Base-by-base conservation (phyloP, 1,140 invertebrate genomes). In the Olivierus martensii region DNA sequence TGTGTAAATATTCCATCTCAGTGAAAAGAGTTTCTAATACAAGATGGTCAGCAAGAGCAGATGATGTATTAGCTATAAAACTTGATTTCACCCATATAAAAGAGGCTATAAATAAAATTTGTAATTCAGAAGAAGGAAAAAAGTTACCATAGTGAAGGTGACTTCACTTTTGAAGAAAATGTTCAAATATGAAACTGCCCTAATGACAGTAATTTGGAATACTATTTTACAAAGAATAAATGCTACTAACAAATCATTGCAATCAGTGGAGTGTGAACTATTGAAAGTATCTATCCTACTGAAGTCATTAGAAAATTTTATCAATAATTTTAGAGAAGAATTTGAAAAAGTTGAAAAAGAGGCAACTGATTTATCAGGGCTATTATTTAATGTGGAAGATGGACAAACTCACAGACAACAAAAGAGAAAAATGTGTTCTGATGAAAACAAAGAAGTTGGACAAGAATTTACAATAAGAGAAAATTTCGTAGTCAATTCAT, bases 321-420 rank as follows among this genome's bases (percentile, higher is more conserved):
- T 18, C 42, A 9, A 44, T 44, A 0, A 17, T 44, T 44, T 44
- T 12, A 15, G 6, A 44, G 42, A 22, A 44, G 6, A 44, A 44
- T 46, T 46, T 46, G 17, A 46, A 19, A 46, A 46, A 46, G 44
- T 22, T 19, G 44, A 46, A 46, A 46, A 46, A 46, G 14, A 46
- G 44, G 17, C 15, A 46, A 46, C 21, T 19, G 44, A 22, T 46
- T 28, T 28, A 28, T 28, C 28, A 28, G 28, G 28, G 9, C 28
- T 28, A 28, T 28, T 9, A 28, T 28, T 28, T 46, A 14, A 46
- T 46, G 44, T 14, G 2, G 44, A 46, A 46, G 44, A 46, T 46
- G 21, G 44, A 3, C 21, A 14, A 22, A 14, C 44, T 46, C 3
- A n/a, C 21, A 46, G 44, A 22, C 3, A 14, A 46, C 44, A 28